These are phyloP conservation scores for Meda fulgida DNA, from an alignment of 2,797 vertebrate species.

Conservation along the genomic window DNA sequence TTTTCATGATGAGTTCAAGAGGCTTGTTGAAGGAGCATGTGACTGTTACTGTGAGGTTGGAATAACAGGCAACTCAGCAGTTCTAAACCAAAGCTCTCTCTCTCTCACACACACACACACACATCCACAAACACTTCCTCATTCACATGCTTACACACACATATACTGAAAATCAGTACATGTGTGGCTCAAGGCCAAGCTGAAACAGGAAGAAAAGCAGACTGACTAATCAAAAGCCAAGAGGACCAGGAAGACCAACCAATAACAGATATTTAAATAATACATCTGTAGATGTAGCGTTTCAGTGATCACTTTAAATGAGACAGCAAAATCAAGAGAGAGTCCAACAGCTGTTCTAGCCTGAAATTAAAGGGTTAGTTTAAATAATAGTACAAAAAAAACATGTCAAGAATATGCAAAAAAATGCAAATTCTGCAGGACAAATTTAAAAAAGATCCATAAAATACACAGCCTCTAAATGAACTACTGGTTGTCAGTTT, in stretches of 20 bases:
- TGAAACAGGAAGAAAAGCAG: slow-evolving; percentile 56
- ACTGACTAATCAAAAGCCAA: slow-evolving; percentile 47
- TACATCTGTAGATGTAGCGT: background rate
- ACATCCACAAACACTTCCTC: slow-evolving; percentile 51
- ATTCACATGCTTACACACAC: slow-evolving; percentile 52
- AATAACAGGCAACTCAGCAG: slow-evolving; percentile 63
- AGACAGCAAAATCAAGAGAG: background rate
- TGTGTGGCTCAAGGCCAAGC: slow-evolving; percentile 54
- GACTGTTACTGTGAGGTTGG: slow-evolving; percentile 53
- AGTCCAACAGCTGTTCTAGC: background rate
- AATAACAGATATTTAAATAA: slow-evolving; percentile 33
- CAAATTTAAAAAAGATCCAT: too few relatives aligned
- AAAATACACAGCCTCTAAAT: background rate
- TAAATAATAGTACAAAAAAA: background rate
- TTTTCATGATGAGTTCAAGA: slow-evolving; percentile 54
- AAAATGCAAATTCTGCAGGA: background rate
- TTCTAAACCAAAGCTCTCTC: slow-evolving; percentile 54
- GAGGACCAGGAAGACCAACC: slow-evolving; percentile 18
- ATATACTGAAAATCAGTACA: slow-evolving; percentile 55
- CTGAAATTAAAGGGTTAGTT: background rate
- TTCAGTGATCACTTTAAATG: background rate
- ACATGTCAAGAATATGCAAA: background rate
- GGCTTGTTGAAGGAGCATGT: slow-evolving; percentile 51
- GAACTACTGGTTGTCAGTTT: background rate
- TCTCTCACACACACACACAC: slow-evolving; percentile 34